Evolutionary conservation across 2,888 invertebrate genomes (phyloP), one percentile per base, ranked within the genome.

Genomic region (Agrochola circellaris): DNA sequence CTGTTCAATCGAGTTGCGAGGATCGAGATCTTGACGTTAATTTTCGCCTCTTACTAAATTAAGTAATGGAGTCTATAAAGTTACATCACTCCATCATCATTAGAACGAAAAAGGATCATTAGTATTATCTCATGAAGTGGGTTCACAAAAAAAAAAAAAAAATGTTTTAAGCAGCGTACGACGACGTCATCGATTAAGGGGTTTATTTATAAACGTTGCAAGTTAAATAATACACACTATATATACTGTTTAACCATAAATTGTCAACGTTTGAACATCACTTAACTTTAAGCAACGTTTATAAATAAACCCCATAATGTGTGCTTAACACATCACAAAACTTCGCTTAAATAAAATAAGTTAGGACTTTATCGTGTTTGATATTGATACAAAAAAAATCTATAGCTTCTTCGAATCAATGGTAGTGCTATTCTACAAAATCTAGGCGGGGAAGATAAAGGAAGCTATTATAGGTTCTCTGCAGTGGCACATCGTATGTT

Each of bases 391-490:
- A 56, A 56, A n/a, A 13, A n/a, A n/a, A 13, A 56, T 56, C n/a
- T n/a, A 56, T 1, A 56, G n/a, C n/a, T 13, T n/a, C n/a, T 26
- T n/a, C 5, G 56, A 56, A 56, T 26, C 23, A 54, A 64, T 85
- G 61, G 82, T 85, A 75, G 42, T 15, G 30, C 20, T 13, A 15
- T 42, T 38, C 54, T 67, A 51, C 30, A 23, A 78, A 82, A 73
- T 81, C 74, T 75, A 84, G 69, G 62, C 71, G 56, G 26, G 65
- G 82, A 85, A 90, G 88, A 89, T 90, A 89, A 86, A 92, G 92
- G 93, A 92, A 93, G 89, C 89, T 86, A 89, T 92, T 93, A 92
- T 76, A 81, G 81, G 87, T 87, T 88, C 79, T 87, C 83, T 89
- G 85, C 90, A 87, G 91, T 89, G 90, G 90, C 90, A 87, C 83